phyloP scores from a whole-genome alignment of 2,888 invertebrate species.

The Caenorhabditis panamensis region DNA sequence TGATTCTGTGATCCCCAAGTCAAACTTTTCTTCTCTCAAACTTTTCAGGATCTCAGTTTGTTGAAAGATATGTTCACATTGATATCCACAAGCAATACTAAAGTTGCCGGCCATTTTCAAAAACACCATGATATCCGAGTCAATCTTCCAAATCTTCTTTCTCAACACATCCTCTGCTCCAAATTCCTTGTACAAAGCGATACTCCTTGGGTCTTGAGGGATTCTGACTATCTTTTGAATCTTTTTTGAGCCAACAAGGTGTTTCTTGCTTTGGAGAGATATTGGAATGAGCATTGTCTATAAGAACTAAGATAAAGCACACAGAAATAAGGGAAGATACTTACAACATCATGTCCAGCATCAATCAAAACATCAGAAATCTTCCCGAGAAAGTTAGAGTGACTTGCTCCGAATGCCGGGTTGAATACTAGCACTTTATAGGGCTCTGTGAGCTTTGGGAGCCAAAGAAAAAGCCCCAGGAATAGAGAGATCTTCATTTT shows the following conservation, averaged over 20 bases:
- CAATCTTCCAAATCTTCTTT: conserved; percentile 38
- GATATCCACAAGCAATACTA: too few species aligned
- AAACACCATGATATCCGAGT: background rate
- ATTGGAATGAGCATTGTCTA: conserved; percentile 55
- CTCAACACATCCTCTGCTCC: conserved; percentile 31
- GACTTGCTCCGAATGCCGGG: conserved; percentile 62
- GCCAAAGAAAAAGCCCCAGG: too few species aligned
- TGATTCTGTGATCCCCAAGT: conserved; percentile 47
- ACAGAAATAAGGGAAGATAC: too few species aligned
- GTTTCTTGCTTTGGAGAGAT: conserved; percentile 24
- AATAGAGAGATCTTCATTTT: background rate
- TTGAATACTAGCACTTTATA: conserved; percentile 64
- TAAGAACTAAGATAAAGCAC: too few species aligned
- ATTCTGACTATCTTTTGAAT: conserved; percentile 45
- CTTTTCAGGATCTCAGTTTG: conserved; percentile 29
- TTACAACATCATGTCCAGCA: conserved; percentile 65
- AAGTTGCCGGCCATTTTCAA: too few species aligned
- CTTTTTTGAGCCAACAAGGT: conserved; percentile 55
- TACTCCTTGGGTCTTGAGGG: conserved; percentile 36
- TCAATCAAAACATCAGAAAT: conserved; percentile 61
- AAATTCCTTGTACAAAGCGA: conserved; percentile 12
- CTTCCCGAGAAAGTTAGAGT: conserved; percentile 62
- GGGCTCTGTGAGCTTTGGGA: background rate
- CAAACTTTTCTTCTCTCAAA: conserved; percentile 42
- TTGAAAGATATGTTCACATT: conserved; percentile 25